A percentile compares a stretch with the other conserved stretches of the same genome.
Conservation (phyloP, 2,888 invertebrate species). For the Nesidiocoris tenuis region DNA sequence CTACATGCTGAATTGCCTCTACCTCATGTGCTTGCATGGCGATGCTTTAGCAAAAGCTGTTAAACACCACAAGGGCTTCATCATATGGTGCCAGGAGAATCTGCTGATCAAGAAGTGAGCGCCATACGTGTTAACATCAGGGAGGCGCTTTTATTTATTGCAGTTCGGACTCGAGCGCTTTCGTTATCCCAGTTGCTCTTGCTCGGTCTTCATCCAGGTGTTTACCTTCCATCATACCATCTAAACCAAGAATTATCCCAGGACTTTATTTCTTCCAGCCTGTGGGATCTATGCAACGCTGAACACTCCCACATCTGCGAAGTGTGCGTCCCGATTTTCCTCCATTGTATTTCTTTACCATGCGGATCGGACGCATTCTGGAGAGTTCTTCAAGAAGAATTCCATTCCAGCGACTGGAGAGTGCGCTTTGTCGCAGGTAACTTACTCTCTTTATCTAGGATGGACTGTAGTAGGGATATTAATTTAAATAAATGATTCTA, state of each 20-base stretch:
- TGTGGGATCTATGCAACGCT: slow-evolving; percentile 90
- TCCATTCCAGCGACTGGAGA: slow-evolving; percentile 86
- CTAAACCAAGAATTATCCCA: too few relatives aligned
- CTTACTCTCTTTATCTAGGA: slow-evolving; percentile 15
- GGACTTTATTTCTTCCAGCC: slow-evolving; percentile 61
- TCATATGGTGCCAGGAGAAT: slow-evolving; percentile 96
- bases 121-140: too few relatives aligned
- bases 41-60: slow-evolving; percentile 86
- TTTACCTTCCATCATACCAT: too few relatives aligned
- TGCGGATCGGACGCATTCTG: slow-evolving; percentile 95
- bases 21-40: slow-evolving; percentile 86
- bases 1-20: slow-evolving; percentile 87
- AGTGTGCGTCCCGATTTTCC: slow-evolving; percentile 84
- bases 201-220: too few relatives aligned
- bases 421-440: slow-evolving; percentile 82
- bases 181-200: too few relatives aligned
- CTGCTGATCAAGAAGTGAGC: slow-evolving; percentile 85
- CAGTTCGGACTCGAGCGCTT: too few relatives aligned
- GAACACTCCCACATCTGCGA: slow-evolving; percentile 93
- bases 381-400: slow-evolving; percentile 91
- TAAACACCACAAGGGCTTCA: slow-evolving; percentile 85
- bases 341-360: slow-evolving; percentile 92
- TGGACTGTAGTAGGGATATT: too few relatives aligned
- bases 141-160: too few relatives aligned
- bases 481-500: neutral